Conservation (phyloP, 2,797 vertebrate genomes). For the Scarus forsteni region DNA sequence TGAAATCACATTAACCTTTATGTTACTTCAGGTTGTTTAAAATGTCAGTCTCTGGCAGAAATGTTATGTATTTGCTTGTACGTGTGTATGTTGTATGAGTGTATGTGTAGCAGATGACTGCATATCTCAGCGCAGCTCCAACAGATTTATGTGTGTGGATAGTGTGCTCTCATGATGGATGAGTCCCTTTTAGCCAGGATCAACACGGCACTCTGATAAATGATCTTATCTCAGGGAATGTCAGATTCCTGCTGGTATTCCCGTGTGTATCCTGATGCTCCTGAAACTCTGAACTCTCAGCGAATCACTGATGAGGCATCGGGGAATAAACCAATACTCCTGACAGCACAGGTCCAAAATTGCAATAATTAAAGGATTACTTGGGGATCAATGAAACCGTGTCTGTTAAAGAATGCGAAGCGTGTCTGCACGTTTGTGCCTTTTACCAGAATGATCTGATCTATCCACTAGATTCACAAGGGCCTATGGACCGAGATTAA, state of each 20-base stretch:
- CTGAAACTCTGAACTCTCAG: constrained; percentile 53
- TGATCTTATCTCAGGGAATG: constrained; percentile 66
- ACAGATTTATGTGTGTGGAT: constrained; percentile 23
- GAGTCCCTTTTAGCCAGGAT: constrained; percentile 61
- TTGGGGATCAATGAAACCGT: constrained; percentile 19
- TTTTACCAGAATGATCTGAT: not conserved
- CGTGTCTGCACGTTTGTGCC: constrained; percentile 9
- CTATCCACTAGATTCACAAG: not conserved
- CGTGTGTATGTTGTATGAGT: constrained; percentile 5
- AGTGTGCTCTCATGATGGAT: constrained; percentile 68
- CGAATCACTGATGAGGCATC: constrained; percentile 56
- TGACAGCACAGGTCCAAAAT: constrained; percentile 33
- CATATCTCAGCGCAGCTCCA: constrained; percentile 7
- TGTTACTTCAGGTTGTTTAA: constrained; percentile 9
- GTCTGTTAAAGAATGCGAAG: constrained; percentile 3
- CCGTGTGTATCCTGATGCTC: constrained; percentile 36
- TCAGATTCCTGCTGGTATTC: constrained; percentile 64
- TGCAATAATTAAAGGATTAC: constrained; percentile 47
- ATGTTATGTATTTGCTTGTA: constrained; percentile 1
- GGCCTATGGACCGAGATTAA: too few relatives aligned
- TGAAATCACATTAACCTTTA: too few relatives aligned
- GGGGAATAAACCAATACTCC: constrained; percentile 57
- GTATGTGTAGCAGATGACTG: constrained; percentile 1
- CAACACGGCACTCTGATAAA: constrained; percentile 75
- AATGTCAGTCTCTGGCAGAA: not conserved